Evolutionary conservation across 2,113 vertebrate genomes (phyloP).

Genomic region (Silurus glanis): DNA sequence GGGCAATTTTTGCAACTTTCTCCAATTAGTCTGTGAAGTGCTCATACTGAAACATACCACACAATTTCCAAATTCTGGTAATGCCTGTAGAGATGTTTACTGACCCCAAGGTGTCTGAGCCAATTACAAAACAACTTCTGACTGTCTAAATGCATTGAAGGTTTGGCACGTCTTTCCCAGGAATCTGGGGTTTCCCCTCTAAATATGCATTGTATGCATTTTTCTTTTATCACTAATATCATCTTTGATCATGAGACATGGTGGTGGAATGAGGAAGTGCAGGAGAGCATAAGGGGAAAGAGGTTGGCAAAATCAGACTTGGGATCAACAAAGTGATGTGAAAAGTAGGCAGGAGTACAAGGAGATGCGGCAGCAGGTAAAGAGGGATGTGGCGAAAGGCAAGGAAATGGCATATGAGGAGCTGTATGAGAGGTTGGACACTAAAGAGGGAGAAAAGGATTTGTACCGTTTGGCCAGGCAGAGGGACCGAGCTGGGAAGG

Average conservation of each 20-base stretch:
- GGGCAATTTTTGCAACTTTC: slow-evolving; percentile 44
- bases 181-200: slow-evolving; percentile 54
- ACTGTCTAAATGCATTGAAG: slow-evolving; percentile 37
- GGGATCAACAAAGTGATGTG: no score
- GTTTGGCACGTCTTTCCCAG: slow-evolving; percentile 29
- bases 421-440: no score
- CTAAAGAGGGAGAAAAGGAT: no score
- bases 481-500: no score
- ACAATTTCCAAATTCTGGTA: slow-evolving; percentile 55
- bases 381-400: no score
- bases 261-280: no score
- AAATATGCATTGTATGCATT: background rate
- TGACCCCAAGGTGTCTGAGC: slow-evolving; percentile 40
- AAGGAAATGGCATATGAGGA: no score
- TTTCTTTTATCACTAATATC: background rate
- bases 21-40: slow-evolving; percentile 39
- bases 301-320: no score
- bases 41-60: slow-evolving; percentile 49
- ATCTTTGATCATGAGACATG: background rate
- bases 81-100: slow-evolving; percentile 45
- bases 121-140: slow-evolving; percentile 37
- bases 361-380: no score
- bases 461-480: no score
- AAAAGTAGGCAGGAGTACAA: no score
- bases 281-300: no score